Conservation (phyloP, 2,113 vertebrate species). For the Noctilio leporinus region DNA sequence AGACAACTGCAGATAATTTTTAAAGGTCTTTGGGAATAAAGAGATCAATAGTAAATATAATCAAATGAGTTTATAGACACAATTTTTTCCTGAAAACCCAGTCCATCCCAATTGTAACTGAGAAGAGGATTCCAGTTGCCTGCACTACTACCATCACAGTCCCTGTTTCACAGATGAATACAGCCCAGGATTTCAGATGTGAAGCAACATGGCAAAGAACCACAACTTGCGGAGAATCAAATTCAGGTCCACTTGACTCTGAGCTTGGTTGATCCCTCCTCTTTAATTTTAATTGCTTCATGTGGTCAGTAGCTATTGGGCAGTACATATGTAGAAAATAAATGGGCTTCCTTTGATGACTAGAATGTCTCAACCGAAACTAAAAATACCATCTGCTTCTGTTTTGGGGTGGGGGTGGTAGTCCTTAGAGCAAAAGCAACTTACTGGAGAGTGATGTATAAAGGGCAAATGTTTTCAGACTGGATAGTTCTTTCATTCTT, state of each 20-base stretch:
- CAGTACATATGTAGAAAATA: background rate
- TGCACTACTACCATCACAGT: background rate
- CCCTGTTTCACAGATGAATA: background rate
- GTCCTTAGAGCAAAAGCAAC: conserved; percentile 13
- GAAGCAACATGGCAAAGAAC: background rate
- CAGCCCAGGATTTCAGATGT: background rate
- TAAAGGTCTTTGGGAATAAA: background rate
- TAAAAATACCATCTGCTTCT: accelerated
- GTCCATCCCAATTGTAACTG: background rate
- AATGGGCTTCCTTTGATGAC: background rate
- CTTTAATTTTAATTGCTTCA: background rate
- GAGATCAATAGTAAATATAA: background rate
- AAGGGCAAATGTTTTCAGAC: conserved; percentile 89
- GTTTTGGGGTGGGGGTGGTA: too few species aligned
- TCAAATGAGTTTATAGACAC: background rate
- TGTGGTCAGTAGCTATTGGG: background rate
- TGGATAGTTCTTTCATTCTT: conserved; percentile 90
- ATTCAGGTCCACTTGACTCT: background rate
- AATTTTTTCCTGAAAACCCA: background rate
- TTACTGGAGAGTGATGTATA: conserved; percentile 91
- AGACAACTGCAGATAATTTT: background rate
- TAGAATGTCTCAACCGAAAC: background rate
- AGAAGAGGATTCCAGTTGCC: background rate
- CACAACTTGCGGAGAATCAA: background rate
- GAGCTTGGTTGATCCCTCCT: background rate